A percentile compares a stretch with the other conserved stretches of the same genome.
phyloP scores from a whole-genome alignment of 1,140 invertebrate genomes.

The Oryctes rhinoceros region DNA sequence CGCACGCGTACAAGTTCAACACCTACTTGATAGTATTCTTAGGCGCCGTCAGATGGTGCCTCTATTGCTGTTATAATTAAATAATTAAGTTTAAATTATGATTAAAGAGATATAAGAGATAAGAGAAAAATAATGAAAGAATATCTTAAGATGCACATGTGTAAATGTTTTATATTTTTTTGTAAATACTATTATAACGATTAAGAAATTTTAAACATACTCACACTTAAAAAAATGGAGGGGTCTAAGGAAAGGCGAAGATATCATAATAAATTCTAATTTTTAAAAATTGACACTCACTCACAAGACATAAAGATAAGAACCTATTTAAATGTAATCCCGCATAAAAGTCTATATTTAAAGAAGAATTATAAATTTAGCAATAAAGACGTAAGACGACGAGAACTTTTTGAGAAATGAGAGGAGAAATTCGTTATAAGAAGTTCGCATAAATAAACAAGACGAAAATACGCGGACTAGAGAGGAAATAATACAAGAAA shows the following conservation, averaged over 20 bases:
- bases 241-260: neutral
- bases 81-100: slow-evolving; percentile 6
- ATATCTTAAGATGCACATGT: neutral
- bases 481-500: neutral
- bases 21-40: slow-evolving; percentile 22
- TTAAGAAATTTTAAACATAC: slow-evolving; percentile 5
- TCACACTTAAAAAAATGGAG: neutral
- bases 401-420: too few relatives aligned
- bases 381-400: neutral
- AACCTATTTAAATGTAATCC: slow-evolving; percentile 4
- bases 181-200: slow-evolving; percentile 6
- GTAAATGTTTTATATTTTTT: slow-evolving; percentile 23
- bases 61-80: neutral
- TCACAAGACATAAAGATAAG: neutral
- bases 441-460: too few relatives aligned
- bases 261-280: neutral
- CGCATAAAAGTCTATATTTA: slow-evolving; percentile 11
- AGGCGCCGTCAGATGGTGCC: slow-evolving; percentile 11
- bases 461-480: too few relatives aligned
- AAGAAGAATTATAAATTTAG: slow-evolving; percentile 8
- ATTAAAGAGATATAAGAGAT: neutral
- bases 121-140: neutral
- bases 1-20: slow-evolving; percentile 2
- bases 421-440: too few relatives aligned
- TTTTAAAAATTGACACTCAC: neutral